Base-by-base conservation (phyloP, 2,113 vertebrate species). In the Melanocharis versteri region DNA sequence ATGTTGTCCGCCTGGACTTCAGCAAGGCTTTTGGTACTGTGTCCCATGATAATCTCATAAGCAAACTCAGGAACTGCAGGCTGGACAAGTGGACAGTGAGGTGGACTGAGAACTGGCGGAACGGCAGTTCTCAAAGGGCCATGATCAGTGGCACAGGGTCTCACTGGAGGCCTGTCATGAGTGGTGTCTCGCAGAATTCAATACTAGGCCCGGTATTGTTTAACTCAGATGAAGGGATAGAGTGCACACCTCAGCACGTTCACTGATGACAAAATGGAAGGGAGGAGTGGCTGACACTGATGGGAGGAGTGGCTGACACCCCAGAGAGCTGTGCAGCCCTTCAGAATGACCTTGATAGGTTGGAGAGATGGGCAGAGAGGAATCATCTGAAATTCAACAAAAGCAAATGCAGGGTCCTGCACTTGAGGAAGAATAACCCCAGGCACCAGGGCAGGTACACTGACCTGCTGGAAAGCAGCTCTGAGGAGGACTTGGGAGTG, bases 241-340 rank as follows among this genome's bases (percentile, higher is more conserved):
- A 44, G 14, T 10, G 22, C 18, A 37, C 22, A 22, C 10, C 26
- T 69, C 72, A 53, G 33, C 33, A 30, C 1, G 0, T 44, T 22
- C 0, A 0, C 22, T 68, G 11, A 10, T 33, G 27, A 20, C 15
- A 53, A 23, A 30, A 61, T n/a, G n/a, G n/a, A n/a, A n/a, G n/a
- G n/a, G 23, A 78, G 12, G 23, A 45, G 39, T 11, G 15, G 39
- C 35, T 0, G 0, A 56, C 5, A 56, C 2, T n/a, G n/a, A n/a
- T n/a, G n/a, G n/a, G 23, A 78, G 12, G 23, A 45, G 39, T 11
- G 15, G 39, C 35, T 0, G 0, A 56, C 5, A 56, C 2, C 12
- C 23, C 45, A 1, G 9, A 30, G 39, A n/a, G 45, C 19, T 27
- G 8, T 11, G 19, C 37, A 65, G 51, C 33, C 44, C 14, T 44